Base-by-base conservation (phyloP, 1,140 invertebrate genomes). In the Episyrphus balteatus region DNA sequence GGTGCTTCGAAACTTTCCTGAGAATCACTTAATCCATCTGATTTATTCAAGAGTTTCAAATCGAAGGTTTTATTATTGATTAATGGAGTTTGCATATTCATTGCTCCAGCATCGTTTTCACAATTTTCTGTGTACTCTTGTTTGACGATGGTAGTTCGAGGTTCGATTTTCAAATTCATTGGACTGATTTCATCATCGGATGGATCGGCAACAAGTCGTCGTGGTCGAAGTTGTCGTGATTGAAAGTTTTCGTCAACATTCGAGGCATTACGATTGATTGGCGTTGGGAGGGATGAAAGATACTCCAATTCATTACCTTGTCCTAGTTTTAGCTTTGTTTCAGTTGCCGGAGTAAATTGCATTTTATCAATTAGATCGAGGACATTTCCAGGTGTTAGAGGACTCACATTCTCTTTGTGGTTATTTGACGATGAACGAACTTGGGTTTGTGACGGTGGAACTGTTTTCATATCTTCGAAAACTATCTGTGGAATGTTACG, bases 391-490 rank as follows among this genome's bases (percentile, higher is more conserved):
- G 58, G 55, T 2, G 56, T 57, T 33, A 49, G 30, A 10, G 65
- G 65, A 46, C 58, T 66, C 5, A 61, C 47, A 37, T 68, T 68
- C 44, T 68, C 65, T 26, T 68, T 68, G 21, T 45, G 34, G 2
- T 15, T 39, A 39, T 43, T 26, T 5, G 8, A 26, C 41, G 11
- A 3, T 41, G 36, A 10, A 17, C 13, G 36, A 26, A 8, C 8
- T 26, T 5, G 3, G 21, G 21, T 26, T 26, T 8, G 21, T 5
- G 21, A 8, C 21, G 21, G 3, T 26, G 21, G 21, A 3, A 26
- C 3, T 26, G 21, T 5, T 5, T 26, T 26, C 21, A 26, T 26
- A 8, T 26, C 21, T 26, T 26, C 21, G 21, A 26, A 26, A 26
- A 3, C 3, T 3, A 26, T 26, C 8, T 8, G 21, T 26, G 21